Evolutionary conservation across 2,797 vertebrate species (phyloP), one percentile per base, ranked within the genome.

Genomic region (Choloepus didactylus): DNA sequence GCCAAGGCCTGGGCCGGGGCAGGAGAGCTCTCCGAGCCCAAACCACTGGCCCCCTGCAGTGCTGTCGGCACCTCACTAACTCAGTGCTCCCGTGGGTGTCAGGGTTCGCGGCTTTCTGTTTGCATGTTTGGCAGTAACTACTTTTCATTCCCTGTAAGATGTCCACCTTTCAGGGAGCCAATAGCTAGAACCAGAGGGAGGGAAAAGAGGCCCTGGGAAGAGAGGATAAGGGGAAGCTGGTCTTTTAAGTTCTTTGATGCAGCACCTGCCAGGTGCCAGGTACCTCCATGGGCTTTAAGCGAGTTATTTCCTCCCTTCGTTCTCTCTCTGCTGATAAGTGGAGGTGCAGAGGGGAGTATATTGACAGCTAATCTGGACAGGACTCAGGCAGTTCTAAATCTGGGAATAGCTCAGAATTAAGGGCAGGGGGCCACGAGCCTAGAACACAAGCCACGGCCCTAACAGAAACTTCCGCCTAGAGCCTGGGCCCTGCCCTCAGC

Each of bases 391-490:
- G 21, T 35, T 93, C 89, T 76, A 85, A 75, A 76, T 80, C 80
- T 84, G 66, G 59, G 41, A 27, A 35, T 9, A 38, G 23, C 27
- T 91, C 56, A n/a, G 59, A 89, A 70, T 35, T 14, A 94, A 29
- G 66, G 82, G 44, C 4, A 15, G 16, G 44, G 56, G 80, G 27
- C 29, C 3, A 5, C 85, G n/a, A 3, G 31, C 46, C 56, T n/a
- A 21, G 66, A 64, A 51, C 29, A 14, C 0, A 0, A 59, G 38
- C 49, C 18, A 16, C 3, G 60, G 66, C 11, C 54, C 16, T 3
- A 35, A 54, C 56, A 69, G 49, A 70, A 76, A 14, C 60, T 46
- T 59, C n/a, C 25, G 6, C 4, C 4, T 1, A 18, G 60, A 84
- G 85, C 66, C 69, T 51, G 27, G 72, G 62, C 59, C 18, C 69